Evolutionary conservation across 1,140 invertebrate genomes (phyloP), one percentile per base, ranked within the genome.

Genomic region (Aphelinus atriplicis): DNA sequence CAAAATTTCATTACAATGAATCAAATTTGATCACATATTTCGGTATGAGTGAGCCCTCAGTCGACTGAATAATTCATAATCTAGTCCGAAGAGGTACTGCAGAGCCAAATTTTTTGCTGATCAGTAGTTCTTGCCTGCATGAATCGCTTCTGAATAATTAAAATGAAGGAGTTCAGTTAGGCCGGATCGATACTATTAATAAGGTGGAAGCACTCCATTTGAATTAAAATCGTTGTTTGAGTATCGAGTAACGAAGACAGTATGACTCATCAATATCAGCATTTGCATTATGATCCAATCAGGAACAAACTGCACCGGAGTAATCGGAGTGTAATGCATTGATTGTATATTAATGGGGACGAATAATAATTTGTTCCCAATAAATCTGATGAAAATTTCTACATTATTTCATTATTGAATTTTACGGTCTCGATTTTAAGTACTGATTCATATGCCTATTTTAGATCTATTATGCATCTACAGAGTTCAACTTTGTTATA

Each of bases 201-300:
- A n/a, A 69, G 53, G 51, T 10, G 46, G n/a, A 69, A 50, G 1
- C 68, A 61, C 10, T 70, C 51, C 58, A 70, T 61, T 70, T 70
- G 45, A 70, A 60, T 70, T 42, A 70, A 70, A 69, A 70, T 70
- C 58, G 7, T 47, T 61, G 6, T 70, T 62, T 53, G 48, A 70
- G 57, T 61, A 61, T 70, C 10, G 58, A 70, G 47, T 69, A 50
- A 69, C 56, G 56, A 60, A 69, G 56, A 55, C 56, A 69, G 45
- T 47, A n/a, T 7, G 1, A 26, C 46, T 69, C 67, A 58, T 58
- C 67, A 58, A 60, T 58, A 46, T 69, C 56, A 51, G 46, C 56
- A 69, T 69, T 69, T 60, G 56, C 65, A 67, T 67, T 56, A 46
- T 56, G 45, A 55, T 67, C 53, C 6, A 67, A 56, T 67, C 63